Percentiles rank a stretch among this genome's conserved stretches.
phyloP scores from a whole-genome alignment of 1,140 invertebrate genomes.

The Trachelipus rathkii region DNA sequence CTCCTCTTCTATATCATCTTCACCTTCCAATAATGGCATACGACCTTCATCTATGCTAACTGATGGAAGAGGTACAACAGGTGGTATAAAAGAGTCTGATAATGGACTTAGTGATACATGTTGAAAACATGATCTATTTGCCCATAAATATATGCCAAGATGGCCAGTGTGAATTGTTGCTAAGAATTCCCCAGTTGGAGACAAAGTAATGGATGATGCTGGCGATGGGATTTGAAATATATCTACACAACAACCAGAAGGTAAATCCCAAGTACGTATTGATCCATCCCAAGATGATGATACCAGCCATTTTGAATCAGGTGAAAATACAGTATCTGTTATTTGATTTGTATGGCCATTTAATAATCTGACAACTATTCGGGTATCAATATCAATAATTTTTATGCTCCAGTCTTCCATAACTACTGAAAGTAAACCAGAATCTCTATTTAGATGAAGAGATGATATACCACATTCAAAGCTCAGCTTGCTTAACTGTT shows the following conservation, averaged over 20 bases:
- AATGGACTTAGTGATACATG: slow-evolving; percentile 74
- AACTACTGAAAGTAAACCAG: slow-evolving; percentile 70
- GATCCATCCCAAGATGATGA: slow-evolving; percentile 80
- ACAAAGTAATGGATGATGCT: slow-evolving; percentile 80
- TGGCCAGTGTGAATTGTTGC: slow-evolving; percentile 83
- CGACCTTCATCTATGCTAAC: slow-evolving; percentile 32
- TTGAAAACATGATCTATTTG: slow-evolving; percentile 78
- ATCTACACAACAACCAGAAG: slow-evolving; percentile 61
- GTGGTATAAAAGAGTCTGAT: slow-evolving; percentile 57
- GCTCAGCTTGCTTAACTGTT: slow-evolving; percentile 55
- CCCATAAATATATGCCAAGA: slow-evolving; percentile 89
- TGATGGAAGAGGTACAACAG: slow-evolving; percentile 48
- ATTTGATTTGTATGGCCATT: slow-evolving; percentile 69
- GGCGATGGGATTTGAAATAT: slow-evolving; percentile 62
- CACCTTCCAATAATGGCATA: slow-evolving; percentile 28
- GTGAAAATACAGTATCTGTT: slow-evolving; percentile 82
- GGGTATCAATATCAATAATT: slow-evolving; percentile 78
- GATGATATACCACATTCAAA: slow-evolving; percentile 62
- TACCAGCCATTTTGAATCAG: slow-evolving; percentile 83
- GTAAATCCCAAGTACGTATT: slow-evolving; percentile 86
- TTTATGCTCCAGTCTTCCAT: slow-evolving; percentile 75
- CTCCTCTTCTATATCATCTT: slow-evolving; percentile 26
- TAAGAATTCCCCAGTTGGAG: slow-evolving; percentile 82
- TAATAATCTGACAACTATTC: slow-evolving; percentile 74
- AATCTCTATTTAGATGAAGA: slow-evolving; percentile 67